Base-by-base conservation (phyloP, 2,113 vertebrate genomes). In the Narcine bancroftii region DNA sequence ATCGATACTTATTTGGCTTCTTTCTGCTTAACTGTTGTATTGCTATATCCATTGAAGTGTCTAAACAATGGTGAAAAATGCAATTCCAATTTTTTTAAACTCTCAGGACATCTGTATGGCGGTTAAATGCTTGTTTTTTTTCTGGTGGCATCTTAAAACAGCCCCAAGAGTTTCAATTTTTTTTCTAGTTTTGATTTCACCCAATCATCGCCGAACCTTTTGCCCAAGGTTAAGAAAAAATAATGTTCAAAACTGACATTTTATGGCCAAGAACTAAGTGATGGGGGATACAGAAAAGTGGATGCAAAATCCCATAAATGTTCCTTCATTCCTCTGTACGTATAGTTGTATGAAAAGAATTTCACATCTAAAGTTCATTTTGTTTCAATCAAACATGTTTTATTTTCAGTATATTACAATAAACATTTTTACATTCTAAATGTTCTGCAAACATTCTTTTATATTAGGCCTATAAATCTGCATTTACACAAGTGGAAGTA, bases 381-480 rank as follows among this genome's bases (percentile, higher is more conserved):
- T 91, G 63, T 91, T 69, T 91, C 69, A 91, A 91, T 91, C 26
- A 71, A 91, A 45, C 65, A 69, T 87, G 81, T 87, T 60, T 87
- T 53, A 81, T 89, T 91, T 91, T 69, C 89, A 69, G 65, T 91
- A 91, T 91, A 42, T 91, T 69, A 91, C 89, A 91, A 69, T 91
- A 66, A 91, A 91, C 60, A 42, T 66, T 69, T 91, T 89, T 89
- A 89, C 60, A 91, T 66, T 91, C 89, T 91, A 29, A 69, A 91
- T 69, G 63, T 91, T 87, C 81, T 63, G 45, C 89, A 91, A 69
- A 91, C 89, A 91, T 69, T 91, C 89, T 91, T 91, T 91, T 91
- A 91, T 91, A 53, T 91, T 91, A 91, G 65, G 89, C 13, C 63
- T 47, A 91, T 91, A 47, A 91, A 91, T 69, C 89, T 91, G 60